Base-by-base conservation (phyloP, 1,140 invertebrate species). In the Pseudomyrmex sp. region DNA sequence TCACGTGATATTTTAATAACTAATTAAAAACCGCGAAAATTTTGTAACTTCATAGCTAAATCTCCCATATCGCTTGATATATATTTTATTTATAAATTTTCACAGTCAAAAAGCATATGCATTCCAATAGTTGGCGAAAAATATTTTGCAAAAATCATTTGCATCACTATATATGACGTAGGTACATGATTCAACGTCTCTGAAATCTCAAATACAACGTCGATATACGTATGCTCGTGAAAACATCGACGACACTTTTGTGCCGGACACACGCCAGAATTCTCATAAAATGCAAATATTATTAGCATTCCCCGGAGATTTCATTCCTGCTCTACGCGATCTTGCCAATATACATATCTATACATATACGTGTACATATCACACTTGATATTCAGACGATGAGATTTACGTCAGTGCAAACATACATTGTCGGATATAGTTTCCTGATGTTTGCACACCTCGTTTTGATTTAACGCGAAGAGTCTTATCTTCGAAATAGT, bases 281-380 rank as follows among this genome's bases (percentile, higher is more conserved):
- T 75, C 86, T 88, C 87, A 87, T 88, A 88, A 88, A 88, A 88
- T 88, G 87, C 87, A 88, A 88, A 88, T 88, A 79, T 75, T 88
- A 87, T 88, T 88, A 88, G 87, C 82, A 82, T 88, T 84, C 83
- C 66, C 65, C 84, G 87, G 88, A 76, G 75, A 35, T 35, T 84
- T 73, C 73, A 66, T 61, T 87, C 87, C 84, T 63, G 79, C 80
- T 79, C 70, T 44, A 35, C 35, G 75, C 85, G 66, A 72, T 88
- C 74, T 83, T 62, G 54, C 52, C 85, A 65, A 87, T 87, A 66
- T 87, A 87, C 85, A 83, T 65, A 66, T 48, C 65, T 52, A 52
- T 13, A 13, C 50, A 35, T 35, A 35, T 46, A 65, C 54, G 73
- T 70, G 10, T 77, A 85, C 83, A 52, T 58, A 56, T 13, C 66